Evolutionary conservation across 2,888 invertebrate genomes (phyloP).

Genomic region (Tineola bisselliella): DNA sequence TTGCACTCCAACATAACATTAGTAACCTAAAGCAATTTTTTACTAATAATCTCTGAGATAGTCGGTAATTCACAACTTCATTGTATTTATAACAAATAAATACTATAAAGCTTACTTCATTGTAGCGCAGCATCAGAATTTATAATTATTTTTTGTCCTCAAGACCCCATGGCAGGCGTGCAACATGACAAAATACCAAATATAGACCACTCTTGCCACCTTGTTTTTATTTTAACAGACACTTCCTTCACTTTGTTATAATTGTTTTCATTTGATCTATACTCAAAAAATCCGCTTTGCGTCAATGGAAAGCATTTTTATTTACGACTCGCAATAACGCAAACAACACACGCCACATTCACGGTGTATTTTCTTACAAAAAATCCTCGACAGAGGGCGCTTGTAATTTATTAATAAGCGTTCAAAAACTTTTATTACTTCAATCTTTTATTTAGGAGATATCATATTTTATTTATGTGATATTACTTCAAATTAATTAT

Average conservation of each 20-base stretch:
- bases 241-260: conserved; percentile 27
- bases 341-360: conserved; percentile 71
- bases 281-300: conserved; percentile 37
- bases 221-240: conserved; percentile 28
- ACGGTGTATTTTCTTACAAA: conserved; percentile 50
- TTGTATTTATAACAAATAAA: conserved; percentile 8
- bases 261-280: conserved; percentile 37
- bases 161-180: conserved; percentile 64
- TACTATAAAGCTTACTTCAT: conserved; percentile 45
- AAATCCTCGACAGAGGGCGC: conserved; percentile 53
- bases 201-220: conserved; percentile 34
- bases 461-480: not conserved
- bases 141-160: conserved; percentile 62
- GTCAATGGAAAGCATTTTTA: conserved; percentile 54
- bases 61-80: not conserved
- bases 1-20: not conserved
- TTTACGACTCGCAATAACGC: conserved; percentile 61
- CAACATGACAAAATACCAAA: conserved; percentile 60
- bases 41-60: not conserved
- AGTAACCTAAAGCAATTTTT: not conserved
- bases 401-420: not conserved
- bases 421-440: too few relatives aligned
- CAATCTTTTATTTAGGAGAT: too few relatives aligned
- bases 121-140: conserved; percentile 59
- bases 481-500: too few relatives aligned